phyloP scores from a whole-genome alignment of 2,797 vertebrate species.

The Etheostoma perlongum region DNA sequence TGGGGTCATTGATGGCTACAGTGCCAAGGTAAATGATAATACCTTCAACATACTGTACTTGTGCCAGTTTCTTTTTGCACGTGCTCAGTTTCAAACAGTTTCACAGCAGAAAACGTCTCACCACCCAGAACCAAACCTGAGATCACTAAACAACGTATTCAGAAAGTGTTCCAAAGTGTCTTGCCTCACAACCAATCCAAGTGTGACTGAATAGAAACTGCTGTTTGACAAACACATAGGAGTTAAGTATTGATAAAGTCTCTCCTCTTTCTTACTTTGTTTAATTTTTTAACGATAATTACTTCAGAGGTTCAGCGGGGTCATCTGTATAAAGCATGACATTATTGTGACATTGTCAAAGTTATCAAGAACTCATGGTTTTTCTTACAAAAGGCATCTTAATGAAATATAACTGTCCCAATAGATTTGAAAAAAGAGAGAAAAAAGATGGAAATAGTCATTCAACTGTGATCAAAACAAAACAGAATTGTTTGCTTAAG shows the following conservation, averaged over 20 bases:
- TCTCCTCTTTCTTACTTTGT: conserved; percentile 36
- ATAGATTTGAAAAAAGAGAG: conserved; percentile 32
- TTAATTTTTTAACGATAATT: conserved; percentile 20
- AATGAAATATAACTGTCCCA: conserved; percentile 51
- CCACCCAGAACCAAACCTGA: conserved; percentile 59
- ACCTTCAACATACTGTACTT: conserved; percentile 70
- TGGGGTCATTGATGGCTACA: conserved; percentile 68
- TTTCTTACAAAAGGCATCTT: conserved; percentile 55
- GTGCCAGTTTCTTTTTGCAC: conserved; percentile 82
- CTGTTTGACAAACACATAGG: conserved; percentile 64
- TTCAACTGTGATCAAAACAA: conserved; percentile 84
- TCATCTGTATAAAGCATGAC: conserved; percentile 68
- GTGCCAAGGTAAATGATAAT: conserved; percentile 74
- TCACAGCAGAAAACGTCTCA: conserved; percentile 46
- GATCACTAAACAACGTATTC: conserved; percentile 39
- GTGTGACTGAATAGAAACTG: conserved; percentile 61
- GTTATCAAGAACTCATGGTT: conserved; percentile 60
- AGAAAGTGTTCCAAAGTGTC: conserved; percentile 57
- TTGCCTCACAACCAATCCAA: conserved; percentile 41
- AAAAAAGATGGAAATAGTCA: conserved; percentile 64
- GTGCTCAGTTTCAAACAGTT: conserved; percentile 65
- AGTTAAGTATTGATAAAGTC: conserved; percentile 54
- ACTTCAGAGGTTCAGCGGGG: conserved; percentile 49
- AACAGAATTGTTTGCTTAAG: conserved; percentile 67
- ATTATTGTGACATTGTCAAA: conserved; percentile 61